Evolutionary conservation across 2,113 vertebrate species (phyloP).

Genomic region (Crotalus tigris): DNA sequence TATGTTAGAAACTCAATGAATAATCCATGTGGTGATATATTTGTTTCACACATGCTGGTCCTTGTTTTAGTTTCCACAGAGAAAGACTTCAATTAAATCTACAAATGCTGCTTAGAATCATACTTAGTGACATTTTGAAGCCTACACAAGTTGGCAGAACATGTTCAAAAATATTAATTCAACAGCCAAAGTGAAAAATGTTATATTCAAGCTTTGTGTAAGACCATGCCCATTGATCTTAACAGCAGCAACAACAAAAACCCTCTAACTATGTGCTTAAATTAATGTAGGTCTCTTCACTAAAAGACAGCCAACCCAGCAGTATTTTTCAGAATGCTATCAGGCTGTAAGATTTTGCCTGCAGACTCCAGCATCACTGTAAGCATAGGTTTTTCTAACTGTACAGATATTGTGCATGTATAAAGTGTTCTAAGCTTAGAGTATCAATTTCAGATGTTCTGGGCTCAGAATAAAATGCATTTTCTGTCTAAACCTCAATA

Average conservation of each 20-base stretch:
- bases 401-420: neutral
- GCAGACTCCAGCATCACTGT: neutral
- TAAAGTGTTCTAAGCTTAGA: neutral
- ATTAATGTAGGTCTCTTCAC: neutral
- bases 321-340: neutral
- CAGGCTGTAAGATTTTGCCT: neutral
- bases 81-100: neutral
- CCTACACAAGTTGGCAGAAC: neutral
- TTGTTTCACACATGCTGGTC: neutral
- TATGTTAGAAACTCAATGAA: constrained; percentile 5
- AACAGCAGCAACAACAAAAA: neutral
- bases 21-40: neutral
- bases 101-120: neutral
- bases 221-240: neutral
- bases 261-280: neutral
- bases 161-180: neutral
- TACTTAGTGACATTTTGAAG: neutral
- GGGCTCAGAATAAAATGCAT: neutral
- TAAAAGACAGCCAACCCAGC: neutral
- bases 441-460: neutral
- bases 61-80: neutral
- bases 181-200: neutral
- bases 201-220: neutral
- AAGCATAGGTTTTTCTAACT: neutral
- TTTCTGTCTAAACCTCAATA: neutral